Percentiles rank a stretch among this genome's conserved stretches.
Evolutionary conservation across 2,888 invertebrate genomes (phyloP).

Genomic region (Tipula lateralis): DNA sequence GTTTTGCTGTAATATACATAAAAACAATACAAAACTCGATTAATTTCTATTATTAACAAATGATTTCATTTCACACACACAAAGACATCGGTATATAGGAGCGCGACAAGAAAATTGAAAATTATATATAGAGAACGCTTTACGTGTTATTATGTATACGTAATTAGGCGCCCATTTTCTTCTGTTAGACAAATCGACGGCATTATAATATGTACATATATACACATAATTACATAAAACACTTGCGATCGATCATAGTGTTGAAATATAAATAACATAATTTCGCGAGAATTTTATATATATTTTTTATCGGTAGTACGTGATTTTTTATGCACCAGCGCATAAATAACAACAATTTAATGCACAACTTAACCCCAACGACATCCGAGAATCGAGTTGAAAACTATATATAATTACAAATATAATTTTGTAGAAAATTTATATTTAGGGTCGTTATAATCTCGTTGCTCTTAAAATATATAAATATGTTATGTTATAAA

Average conservation of each 20-base stretch:
- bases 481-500: too few relatives aligned
- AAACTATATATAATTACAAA: not conserved
- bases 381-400: not conserved
- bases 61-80: not conserved
- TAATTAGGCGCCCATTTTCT: not conserved
- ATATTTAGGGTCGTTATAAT: not conserved
- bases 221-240: not conserved
- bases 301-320: not conserved
- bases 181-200: not conserved
- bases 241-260: not conserved
- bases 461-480: not conserved
- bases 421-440: not conserved
- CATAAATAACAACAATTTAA: not conserved
- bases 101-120: not conserved
- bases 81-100: not conserved
- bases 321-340: not conserved
- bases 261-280: not conserved
- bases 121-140: not conserved
- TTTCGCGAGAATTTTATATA: not conserved
- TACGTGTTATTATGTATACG: not conserved
- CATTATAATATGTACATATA: not conserved
- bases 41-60: not conserved
- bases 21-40: constrained; percentile 19
- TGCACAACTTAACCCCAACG: not conserved
- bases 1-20: not conserved